Evolutionary conservation across 2,797 vertebrate species (phyloP), one percentile per base, ranked within the genome.

Genomic region (Psittacula echo): DNA sequence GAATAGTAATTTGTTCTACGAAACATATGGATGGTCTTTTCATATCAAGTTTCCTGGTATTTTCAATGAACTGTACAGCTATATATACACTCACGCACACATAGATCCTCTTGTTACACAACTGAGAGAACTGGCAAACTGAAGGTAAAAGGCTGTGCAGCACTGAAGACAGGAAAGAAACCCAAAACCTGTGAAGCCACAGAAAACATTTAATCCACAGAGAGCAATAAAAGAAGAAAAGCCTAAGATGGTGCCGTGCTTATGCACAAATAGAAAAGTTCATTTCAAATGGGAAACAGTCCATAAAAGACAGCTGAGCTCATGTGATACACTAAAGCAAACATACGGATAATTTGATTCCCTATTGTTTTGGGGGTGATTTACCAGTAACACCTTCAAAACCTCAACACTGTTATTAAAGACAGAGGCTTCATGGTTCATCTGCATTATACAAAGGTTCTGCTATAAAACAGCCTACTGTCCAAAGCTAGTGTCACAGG

Each of bases 191-290:
- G 6, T 2, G 9, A 80, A 82, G 37, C 0, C 4, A 11, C 32
- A 81, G 62, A 66, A 78, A 86, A 42, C 11, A 41, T 24, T 45
- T 62, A 70, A 71, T 34, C 29, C 39, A 73, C 9, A 64, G 21
- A 71, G 1, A 50, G 13, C 1, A 1, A 60, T 9, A 22, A 71
- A 70, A 68, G 23, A 23, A 62, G 41, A 12, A 71, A 77, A 82
- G 19, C 5, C 34, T 41, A 76, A 87, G 26, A 50, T 1, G 0
- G 5, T 50, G 34, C 11, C 4, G 0, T n/a, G 21, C 34, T 90
- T 72, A 79, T 17, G 30, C 27, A 77, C 32, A 90, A 92, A 68
- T 5, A 74, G 34, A 70, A 80, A 51, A 42, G 15, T 50, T 26
- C 73, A 12, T 58, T 67, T 79, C 50, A 72, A 65, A 37, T 8